phyloP scores from a whole-genome alignment of 2,113 vertebrate species.

The Meles meles region DNA sequence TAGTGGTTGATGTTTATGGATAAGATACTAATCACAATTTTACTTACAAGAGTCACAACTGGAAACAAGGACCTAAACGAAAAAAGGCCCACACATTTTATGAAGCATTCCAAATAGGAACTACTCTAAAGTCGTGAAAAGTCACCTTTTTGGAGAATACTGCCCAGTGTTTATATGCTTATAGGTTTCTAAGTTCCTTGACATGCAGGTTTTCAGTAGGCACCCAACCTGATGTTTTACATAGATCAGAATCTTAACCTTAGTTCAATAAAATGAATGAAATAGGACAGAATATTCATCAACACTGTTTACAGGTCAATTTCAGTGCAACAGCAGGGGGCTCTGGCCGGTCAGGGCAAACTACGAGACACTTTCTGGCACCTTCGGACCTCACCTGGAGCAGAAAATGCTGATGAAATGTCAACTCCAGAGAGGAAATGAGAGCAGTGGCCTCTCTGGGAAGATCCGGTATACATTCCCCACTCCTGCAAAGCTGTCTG shows the following conservation, averaged over 20 bases:
- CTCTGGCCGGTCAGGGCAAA: neutral
- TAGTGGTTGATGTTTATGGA: neutral
- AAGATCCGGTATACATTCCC: rapidly evolving
- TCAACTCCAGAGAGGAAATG: neutral
- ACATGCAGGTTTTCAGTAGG: neutral
- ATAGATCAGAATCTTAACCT: neutral
- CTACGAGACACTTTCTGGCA: neutral
- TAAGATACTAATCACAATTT: neutral
- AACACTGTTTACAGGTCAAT: neutral
- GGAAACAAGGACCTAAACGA: neutral
- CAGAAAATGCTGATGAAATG: neutral
- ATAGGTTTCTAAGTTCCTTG: neutral
- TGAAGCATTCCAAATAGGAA: neutral
- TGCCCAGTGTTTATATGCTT: neutral
- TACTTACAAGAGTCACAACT: neutral
- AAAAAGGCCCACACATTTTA: neutral
- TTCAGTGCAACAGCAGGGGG: neutral
- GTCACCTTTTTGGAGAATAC: neutral
- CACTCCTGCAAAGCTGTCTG: neutral
- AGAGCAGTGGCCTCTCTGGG: rapidly evolving
- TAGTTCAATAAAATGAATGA: neutral
- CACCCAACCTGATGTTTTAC: neutral
- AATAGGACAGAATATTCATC: neutral
- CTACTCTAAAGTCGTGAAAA: neutral
- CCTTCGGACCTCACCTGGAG: neutral